These are phyloP conservation scores for Darwinula stevensoni DNA, from an alignment of 2,888 invertebrate genomes.

Conservation along the genomic window DNA sequence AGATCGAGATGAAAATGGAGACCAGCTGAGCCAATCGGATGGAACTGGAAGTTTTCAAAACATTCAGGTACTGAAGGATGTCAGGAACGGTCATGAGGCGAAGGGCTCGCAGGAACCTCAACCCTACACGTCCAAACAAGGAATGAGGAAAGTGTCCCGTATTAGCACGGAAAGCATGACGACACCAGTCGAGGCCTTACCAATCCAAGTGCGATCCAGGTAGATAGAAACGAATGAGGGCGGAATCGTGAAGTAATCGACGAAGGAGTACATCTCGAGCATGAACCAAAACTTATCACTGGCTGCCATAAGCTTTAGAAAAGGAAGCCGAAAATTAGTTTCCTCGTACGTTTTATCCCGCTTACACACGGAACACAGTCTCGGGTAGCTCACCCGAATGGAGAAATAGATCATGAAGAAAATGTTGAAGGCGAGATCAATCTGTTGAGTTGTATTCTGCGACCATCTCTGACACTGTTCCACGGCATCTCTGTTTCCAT, in stretches of 20 bases:
- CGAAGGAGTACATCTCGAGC: conserved; percentile 99
- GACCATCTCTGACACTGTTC: conserved; percentile 99
- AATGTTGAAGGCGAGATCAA: conserved; percentile 99
- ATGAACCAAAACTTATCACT: conserved; percentile 99
- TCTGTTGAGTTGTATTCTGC: conserved; percentile 98
- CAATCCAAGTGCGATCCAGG: conserved; percentile 99
- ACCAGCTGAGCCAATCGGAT: conserved; percentile 98
- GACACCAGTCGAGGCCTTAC: conserved; percentile 25
- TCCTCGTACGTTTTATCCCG: too few species aligned
- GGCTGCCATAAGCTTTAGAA: conserved; percentile 92
- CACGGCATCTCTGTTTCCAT: conserved; percentile 82
- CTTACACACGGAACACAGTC: too few species aligned
- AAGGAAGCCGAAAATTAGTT: background rate
- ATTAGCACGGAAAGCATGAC: background rate
- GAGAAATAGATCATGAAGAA: conserved; percentile 99
- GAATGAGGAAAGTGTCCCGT: too few species aligned
- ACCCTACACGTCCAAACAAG: too few species aligned
- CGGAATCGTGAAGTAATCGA: conserved; percentile 99
- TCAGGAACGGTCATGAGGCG: conserved; percentile 99
- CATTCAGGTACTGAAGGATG: conserved; percentile 99
- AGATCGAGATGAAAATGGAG: conserved; percentile 98
- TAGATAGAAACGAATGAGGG: conserved; percentile 99
- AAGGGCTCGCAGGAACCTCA: conserved; percentile 96
- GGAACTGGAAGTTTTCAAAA: conserved; percentile 98
- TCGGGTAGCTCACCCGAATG: conserved; percentile 83